A percentile compares a stretch with the other conserved stretches of the same genome.
Conservation (phyloP, 23 tunicate genomes). For the Halocynthia aurantium region DNA sequence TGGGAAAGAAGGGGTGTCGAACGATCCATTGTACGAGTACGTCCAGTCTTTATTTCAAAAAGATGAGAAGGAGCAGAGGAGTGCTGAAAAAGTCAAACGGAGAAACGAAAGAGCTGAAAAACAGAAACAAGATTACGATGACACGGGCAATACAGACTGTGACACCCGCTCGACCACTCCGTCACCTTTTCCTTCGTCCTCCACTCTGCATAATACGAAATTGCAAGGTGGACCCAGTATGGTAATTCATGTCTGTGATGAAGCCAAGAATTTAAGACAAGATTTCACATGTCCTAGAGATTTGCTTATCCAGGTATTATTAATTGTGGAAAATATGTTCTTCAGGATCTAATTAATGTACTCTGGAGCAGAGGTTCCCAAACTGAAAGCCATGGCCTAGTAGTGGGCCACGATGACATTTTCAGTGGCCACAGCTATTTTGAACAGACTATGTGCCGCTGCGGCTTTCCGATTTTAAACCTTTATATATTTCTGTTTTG, state of each 20-base stretch:
- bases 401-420: too few species aligned
- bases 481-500: too few species aligned
- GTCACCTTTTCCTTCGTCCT: constrained; percentile 1
- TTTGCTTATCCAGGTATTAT: constrained; percentile 48
- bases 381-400: too few species aligned
- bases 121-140: constrained; percentile 22
- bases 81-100: constrained; percentile 8
- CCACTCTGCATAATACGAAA: not conserved
- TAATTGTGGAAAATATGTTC: not conserved
- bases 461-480: too few species aligned
- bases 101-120: constrained; percentile 7
- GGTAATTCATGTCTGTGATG: constrained; percentile 98
- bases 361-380: too few species aligned
- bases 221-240: constrained; percentile 34
- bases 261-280: constrained; percentile 74
- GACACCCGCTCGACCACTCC: constrained; percentile 29
- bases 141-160: constrained; percentile 16
- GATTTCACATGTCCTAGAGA: constrained; percentile 95
- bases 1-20: not conserved
- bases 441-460: too few species aligned
- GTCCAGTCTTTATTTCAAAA: constrained; percentile 12
- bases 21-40: constrained; percentile 19
- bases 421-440: too few species aligned
- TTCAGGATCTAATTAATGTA: not conserved
- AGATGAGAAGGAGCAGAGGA: constrained; percentile 18